A percentile compares a stretch with the other conserved stretches of the same genome.
Evolutionary conservation across 2,113 vertebrate species (phyloP).

Genomic region (Sitta europaea): DNA sequence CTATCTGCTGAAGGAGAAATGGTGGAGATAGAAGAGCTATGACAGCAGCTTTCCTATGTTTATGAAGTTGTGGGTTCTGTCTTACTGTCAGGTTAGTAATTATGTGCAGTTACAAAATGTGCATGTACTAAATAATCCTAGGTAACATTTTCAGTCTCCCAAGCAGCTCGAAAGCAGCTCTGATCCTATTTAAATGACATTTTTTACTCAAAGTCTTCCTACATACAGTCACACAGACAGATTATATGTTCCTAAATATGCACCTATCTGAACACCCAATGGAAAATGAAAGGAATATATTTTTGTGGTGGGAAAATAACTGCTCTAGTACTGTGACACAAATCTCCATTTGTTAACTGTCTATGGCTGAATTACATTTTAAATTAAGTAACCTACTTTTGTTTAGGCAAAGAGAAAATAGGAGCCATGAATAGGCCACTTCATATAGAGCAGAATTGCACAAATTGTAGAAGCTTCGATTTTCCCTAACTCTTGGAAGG

Average conservation of each 20-base stretch:
- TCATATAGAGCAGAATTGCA: not conserved
- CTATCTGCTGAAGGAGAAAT: not conserved
- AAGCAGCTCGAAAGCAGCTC: not conserved
- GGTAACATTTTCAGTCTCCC: not conserved
- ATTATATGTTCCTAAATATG: not conserved
- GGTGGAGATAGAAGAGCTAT: not conserved
- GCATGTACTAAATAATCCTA: not conserved
- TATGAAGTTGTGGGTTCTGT: not conserved
- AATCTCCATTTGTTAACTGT: not conserved
- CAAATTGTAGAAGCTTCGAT: not conserved
- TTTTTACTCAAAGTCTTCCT: not conserved
- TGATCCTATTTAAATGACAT: not conserved
- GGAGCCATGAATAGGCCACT: not conserved
- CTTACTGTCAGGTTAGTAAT: not conserved
- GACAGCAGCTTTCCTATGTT: not conserved
- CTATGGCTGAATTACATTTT: not conserved
- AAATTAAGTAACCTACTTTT: not conserved
- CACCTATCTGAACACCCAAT: not conserved
- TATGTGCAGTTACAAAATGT: not conserved
- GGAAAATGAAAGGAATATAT: not conserved
- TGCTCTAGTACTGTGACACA: not conserved
- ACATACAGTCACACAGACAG: not conserved
- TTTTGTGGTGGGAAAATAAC: not conserved
- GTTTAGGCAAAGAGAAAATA: not conserved
- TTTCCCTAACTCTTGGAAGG: not conserved